Evolutionary conservation across 1,140 invertebrate species (phyloP), one percentile per base, ranked within the genome.

Genomic region (Ceratina japonica): DNA sequence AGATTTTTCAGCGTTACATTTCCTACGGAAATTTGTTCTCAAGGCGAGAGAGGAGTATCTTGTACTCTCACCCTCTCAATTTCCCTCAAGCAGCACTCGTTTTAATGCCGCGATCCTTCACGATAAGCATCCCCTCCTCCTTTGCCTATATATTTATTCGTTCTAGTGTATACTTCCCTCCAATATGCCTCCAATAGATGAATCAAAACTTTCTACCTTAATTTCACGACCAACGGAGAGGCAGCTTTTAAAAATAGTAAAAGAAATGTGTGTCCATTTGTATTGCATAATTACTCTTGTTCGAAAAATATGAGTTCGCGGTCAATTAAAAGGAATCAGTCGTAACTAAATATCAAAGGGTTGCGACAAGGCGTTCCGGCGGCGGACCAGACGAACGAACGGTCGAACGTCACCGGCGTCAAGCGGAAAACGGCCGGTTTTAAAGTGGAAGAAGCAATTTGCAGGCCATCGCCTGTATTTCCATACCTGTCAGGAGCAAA

Each of bases 361-460:
- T 54, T n/a, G 44, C 15, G 44, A 2, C 44, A 44, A 10, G 18
- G 27, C 66, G 44, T 70, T 84, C 59, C 68, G 70, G 59, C 76
- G 80, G 44, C 76, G 51, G 68, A 61, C 51, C 37, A 66, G 61
- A 74, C 52, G 27, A 31, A 31, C 27, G 27, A 31, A 31, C 4
- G 24, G 44, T 20, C 8, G 22, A 59, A 62, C 64, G 81, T 72
- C 52, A 77, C 31, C 24, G 22, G 22, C 56, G 49, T 64, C 37
- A 20, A 64, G 72, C 59, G 64, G 64, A 75, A 73, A 75, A 75
- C 79, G 69, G 65, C 37, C 61, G 82, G 58, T 85, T 84, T 44
- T 85, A 84, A 85, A 81, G 74, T 85, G 82, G 79, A 85, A 85
- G 79, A 84, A 85, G 83, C 82, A 85, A 85, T 85, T 85, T 85